Base-by-base conservation (phyloP, 2,888 invertebrate species). In the Nomada hirtipes region DNA sequence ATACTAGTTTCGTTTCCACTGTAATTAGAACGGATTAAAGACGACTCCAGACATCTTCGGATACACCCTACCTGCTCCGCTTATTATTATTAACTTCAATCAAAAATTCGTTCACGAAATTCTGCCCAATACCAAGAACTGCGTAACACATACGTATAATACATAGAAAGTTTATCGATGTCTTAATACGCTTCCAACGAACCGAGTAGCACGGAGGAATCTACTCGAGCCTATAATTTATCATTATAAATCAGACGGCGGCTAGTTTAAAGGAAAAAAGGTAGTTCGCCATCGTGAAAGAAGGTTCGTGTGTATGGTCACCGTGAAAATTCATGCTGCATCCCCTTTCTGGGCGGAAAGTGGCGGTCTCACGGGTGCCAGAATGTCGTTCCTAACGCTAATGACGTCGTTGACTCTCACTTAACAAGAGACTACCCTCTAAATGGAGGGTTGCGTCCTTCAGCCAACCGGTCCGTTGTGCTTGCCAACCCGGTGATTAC, bases 371-470 rank as follows among this genome's bases (percentile, higher is more conserved):
- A 72, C 68, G 88, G 88, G 88, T 88, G 88, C 88, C 86, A 86
- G 88, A 78, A 86, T 79, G 87, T 90, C 90, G 91, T 90, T 91
- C 86, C 87, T 85, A 87, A 88, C 85, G 88, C 88, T 91, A 91
- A 91, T 91, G 91, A 91, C 91, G 91, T 91, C 90, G 91, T 91
- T 91, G 91, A 86, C 90, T 91, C 86, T 88, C 89, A 89, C 90
- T 91, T 91, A 91, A 90, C 91, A 89, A 89, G 91, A 89, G 89
- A 90, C 90, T 89, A 89, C 89, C 89, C 90, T 89, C 89, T 87
- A 90, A 91, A 90, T 89, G 88, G 86, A 76, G 87, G 89, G 84
- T 86, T 87, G 87, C 77, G 86, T 82, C 83, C 82, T 84, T 79
- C 53, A 81, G 77, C 76, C 80, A 82, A 82, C 81, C 82, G 74